Percentiles rank a stretch among this genome's conserved stretches.
phyloP scores from a whole-genome alignment of 2,888 invertebrate species.

The Eupelmus urozonus region DNA sequence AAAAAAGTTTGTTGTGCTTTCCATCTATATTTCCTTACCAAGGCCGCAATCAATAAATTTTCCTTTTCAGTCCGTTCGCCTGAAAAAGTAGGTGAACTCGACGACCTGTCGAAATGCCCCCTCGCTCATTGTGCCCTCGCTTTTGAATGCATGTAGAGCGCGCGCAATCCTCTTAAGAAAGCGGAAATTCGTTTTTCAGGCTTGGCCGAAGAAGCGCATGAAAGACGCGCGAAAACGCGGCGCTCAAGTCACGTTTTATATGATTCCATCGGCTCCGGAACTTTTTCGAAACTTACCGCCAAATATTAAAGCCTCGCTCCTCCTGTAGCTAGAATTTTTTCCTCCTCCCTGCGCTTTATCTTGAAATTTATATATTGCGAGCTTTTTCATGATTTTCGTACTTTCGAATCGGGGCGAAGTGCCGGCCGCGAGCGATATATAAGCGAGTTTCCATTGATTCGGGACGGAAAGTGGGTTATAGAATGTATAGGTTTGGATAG shows the following conservation, averaged over 20 bases:
- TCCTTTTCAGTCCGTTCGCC: constrained; percentile 12
- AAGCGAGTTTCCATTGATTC: constrained; percentile 27
- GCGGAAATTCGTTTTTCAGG: constrained; percentile 37
- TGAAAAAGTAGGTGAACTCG: constrained; percentile 31
- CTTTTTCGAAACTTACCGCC: not conserved
- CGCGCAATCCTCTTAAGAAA: constrained; percentile 28
- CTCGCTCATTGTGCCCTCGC: constrained; percentile 24
- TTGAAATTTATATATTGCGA: no score
- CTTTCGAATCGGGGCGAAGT: not conserved
- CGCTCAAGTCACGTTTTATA: constrained; percentile 14
- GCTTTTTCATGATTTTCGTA: no score
- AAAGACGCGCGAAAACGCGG: not conserved
- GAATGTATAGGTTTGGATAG: constrained; percentile 23
- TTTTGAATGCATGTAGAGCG: not conserved
- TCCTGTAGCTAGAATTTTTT: not conserved
- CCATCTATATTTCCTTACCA: not conserved
- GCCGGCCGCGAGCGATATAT: no score
- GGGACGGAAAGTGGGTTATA: constrained; percentile 23
- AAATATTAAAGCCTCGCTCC: not conserved
- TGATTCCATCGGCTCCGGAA: not conserved
- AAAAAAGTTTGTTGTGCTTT: constrained; percentile 10
- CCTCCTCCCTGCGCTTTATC: no score
- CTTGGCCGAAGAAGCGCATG: not conserved
- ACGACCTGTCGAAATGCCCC: constrained; percentile 34
- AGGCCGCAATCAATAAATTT: constrained; percentile 49